These are phyloP conservation scores for Phyllotreta striolata DNA, from an alignment of 2,888 invertebrate species.

Conservation along the genomic window DNA sequence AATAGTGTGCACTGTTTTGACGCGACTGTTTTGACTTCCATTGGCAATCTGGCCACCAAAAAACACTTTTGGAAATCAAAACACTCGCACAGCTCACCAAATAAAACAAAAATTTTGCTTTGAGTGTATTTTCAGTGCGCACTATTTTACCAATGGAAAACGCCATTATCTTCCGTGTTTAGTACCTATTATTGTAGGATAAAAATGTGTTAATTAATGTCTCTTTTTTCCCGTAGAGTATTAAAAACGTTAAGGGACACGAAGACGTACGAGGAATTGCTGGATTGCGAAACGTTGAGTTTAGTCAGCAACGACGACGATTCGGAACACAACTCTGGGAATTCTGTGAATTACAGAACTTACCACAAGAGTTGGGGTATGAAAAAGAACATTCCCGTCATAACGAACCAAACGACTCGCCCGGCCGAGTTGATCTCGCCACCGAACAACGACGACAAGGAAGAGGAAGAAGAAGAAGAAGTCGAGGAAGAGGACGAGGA, in stretches of 20 bases:
- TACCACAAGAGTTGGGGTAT: constrained; percentile 66
- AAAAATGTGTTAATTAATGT: background rate
- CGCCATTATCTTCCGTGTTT: no score
- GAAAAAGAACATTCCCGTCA: constrained; percentile 62
- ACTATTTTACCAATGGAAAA: no score
- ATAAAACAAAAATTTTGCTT: no score
- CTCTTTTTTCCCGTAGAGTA: constrained; percentile 54
- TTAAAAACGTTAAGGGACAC: constrained; percentile 65
- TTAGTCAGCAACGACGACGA: constrained; percentile 77
- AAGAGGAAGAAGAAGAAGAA: constrained; percentile 61
- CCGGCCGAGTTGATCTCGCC: constrained; percentile 5
- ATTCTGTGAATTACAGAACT: constrained; percentile 68
- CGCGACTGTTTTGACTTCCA: no score
- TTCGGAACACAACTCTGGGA: constrained; percentile 69
- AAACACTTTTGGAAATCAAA: no score
- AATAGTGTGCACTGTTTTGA: no score
- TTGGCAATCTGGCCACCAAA: no score
- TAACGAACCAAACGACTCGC: constrained; percentile 25
- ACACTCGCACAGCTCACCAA: no score
- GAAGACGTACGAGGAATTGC: constrained; percentile 60
- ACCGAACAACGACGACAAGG: constrained; percentile 31
- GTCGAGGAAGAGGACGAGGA: constrained; percentile 62
- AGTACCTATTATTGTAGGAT: background rate
- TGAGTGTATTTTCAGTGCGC: no score
- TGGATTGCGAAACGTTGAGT: constrained; percentile 72